phyloP scores from a whole-genome alignment of 2,797 vertebrate species.

The Discoglossus pictus region DNA sequence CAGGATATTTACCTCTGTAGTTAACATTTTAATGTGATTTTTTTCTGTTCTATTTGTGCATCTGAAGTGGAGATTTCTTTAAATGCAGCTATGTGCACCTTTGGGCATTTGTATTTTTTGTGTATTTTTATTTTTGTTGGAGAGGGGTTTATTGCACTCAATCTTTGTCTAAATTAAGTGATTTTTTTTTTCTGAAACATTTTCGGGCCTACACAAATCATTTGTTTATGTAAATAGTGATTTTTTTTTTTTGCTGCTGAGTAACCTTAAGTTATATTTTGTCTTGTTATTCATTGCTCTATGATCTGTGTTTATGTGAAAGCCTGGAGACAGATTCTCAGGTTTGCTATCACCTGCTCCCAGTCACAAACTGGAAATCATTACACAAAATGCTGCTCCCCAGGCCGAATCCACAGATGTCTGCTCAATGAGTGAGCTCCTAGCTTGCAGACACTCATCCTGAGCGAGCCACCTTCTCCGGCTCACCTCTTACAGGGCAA shows the following conservation, averaged over 20 bases:
- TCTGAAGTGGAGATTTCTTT: background rate
- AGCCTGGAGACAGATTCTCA: conserved; percentile 65
- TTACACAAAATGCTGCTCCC: conserved; percentile 33
- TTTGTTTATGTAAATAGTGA: conserved; percentile 23
- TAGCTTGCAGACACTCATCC: conserved; percentile 1
- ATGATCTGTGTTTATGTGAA: conserved; percentile 64
- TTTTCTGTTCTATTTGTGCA: conserved; percentile 23
- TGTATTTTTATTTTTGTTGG: conserved; percentile 27
- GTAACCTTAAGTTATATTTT: conserved; percentile 46
- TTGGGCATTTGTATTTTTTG: conserved; percentile 14
- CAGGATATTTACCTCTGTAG: conserved; percentile 7
- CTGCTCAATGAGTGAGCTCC: background rate
- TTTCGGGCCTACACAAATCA: conserved; percentile 63
- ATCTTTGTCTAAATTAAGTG: conserved; percentile 53
- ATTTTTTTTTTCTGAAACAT: conserved; percentile 52
- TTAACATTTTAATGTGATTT: conserved; percentile 11
- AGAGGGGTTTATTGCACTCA: conserved; percentile 71
- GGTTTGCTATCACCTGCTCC: conserved; percentile 63
- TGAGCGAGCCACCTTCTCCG: conserved; percentile 11
- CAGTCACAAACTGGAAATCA: conserved; percentile 27
- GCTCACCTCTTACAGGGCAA: conserved; percentile 46
- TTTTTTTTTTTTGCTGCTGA: conserved; percentile 22
- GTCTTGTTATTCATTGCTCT: conserved; percentile 54
- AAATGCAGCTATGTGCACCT: conserved; percentile 33
- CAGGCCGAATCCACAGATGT: background rate